Evolutionary conservation across 2,888 invertebrate species (phyloP), one percentile per base, ranked within the genome.

Genomic region (Exocentrus adspersus): DNA sequence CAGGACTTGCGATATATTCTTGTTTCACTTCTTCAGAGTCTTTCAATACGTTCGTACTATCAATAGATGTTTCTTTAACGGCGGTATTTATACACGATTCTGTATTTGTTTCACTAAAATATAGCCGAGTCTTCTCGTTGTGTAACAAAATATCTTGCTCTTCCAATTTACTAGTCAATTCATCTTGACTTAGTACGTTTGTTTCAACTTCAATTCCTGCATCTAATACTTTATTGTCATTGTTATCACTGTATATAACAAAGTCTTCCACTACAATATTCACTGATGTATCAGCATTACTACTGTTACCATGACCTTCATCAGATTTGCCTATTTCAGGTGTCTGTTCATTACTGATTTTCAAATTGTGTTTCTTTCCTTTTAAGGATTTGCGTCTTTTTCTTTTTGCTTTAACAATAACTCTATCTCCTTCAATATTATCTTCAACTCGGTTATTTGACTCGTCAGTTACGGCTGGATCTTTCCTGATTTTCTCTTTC

Each of bases 401-500:
- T 12, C 37, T 37, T 12, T 37, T 37, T 14, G 37, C 37, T 37
- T 37, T 37, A 12, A 37, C 4, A 37, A 37, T 12, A 3, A 30
- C 30, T 9, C 30, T 30, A 7, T 30, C 48, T 20, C n/a, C n/a
- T n/a, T n/a, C n/a, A n/a, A 45, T 45, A 1, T 37, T 37, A 20
- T 62, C 14, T 14, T 37, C 5, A 3, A 37, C 37, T 5, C 37
- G n/a, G 4, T 12, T 30, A 14, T 12, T 28, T 10, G 6, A 20
- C 30, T 17, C 30, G 14, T 45, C 52, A 42, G n/a, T n/a, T n/a
- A n/a, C n/a, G n/a, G n/a, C n/a, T n/a, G n/a, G n/a, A n/a, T n/a
- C 2, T 12, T 19, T 14, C 60, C 65, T 20, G 68, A 73, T 70
- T 57, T 45, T 63, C 17, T 51, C 37, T 24, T 65, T 71, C 16